A percentile compares a stretch with the other conserved stretches of the same genome.
These are phyloP conservation scores for Micoletzkya japonica DNA, from an alignment of 2,888 invertebrate genomes.

Conservation along the genomic window DNA sequence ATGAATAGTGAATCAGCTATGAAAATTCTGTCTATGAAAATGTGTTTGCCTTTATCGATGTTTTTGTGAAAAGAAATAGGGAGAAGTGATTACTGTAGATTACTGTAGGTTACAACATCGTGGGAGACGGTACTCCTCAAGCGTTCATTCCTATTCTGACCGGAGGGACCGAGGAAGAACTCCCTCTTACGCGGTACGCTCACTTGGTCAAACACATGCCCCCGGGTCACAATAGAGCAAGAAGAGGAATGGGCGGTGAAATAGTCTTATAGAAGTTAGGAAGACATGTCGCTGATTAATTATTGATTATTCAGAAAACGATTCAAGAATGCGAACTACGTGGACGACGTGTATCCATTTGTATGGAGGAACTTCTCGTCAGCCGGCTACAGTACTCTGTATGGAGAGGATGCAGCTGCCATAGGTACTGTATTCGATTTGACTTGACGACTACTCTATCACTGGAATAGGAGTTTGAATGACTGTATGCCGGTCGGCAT, in stretches of 20 bases:
- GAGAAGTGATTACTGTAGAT: too few species aligned
- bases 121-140: slow-evolving; percentile 67
- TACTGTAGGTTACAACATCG: slow-evolving; percentile 65
- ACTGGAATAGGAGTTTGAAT: too few species aligned
- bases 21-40: not conserved
- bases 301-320: slow-evolving; percentile 57
- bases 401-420: slow-evolving; percentile 82
- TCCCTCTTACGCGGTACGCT: slow-evolving; percentile 63
- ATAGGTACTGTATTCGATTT: slow-evolving; percentile 72
- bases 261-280: not conserved
- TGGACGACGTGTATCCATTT: slow-evolving; percentile 68
- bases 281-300: not conserved
- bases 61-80: not conserved
- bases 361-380: slow-evolving; percentile 65
- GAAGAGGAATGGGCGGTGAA: not conserved
- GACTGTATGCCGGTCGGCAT: too few species aligned
- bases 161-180: slow-evolving; percentile 65
- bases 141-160: slow-evolving; percentile 67
- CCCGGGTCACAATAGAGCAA: not conserved
- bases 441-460: too few species aligned
- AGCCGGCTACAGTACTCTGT: slow-evolving; percentile 73
- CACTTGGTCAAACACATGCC: not conserved
- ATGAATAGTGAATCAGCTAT: not conserved
- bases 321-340: slow-evolving; percentile 59
- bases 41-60: not conserved